phyloP scores from a whole-genome alignment of 2,797 vertebrate species.

The Delichon dasypus region DNA sequence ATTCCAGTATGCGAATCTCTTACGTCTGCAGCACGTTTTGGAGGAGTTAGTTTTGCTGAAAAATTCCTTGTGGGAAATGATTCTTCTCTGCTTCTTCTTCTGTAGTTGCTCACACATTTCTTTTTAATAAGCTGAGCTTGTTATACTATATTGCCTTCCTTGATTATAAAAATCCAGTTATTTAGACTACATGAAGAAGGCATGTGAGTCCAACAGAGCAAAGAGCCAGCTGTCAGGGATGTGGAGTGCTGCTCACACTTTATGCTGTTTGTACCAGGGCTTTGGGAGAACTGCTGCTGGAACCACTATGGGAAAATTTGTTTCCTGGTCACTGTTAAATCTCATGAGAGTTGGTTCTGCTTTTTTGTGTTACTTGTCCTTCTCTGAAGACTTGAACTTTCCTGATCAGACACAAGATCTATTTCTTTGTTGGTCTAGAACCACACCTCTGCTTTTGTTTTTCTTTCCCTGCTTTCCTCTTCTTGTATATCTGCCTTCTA shows the following conservation, averaged over 20 bases:
- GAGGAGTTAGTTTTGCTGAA: background rate
- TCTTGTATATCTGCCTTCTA: background rate
- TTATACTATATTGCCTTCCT: background rate
- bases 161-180: background rate
- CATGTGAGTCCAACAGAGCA: background rate
- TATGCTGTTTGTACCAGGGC: background rate
- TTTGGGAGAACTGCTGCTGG: background rate
- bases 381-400: background rate
- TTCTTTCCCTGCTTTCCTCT: background rate
- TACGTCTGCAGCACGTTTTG: background rate
- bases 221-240: background rate
- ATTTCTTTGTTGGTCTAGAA: background rate
- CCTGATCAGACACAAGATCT: background rate
- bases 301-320: background rate
- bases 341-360: rapidly evolving
- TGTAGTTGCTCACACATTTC: background rate
- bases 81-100: background rate
- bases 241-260: background rate
- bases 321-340: background rate
- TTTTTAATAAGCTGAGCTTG: background rate
- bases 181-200: background rate
- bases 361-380: background rate
- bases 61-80: background rate
- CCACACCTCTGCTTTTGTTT: background rate
- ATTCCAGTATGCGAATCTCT: background rate